Base-by-base conservation (phyloP, 2,113 vertebrate species). In the Leptosomus discolor region DNA sequence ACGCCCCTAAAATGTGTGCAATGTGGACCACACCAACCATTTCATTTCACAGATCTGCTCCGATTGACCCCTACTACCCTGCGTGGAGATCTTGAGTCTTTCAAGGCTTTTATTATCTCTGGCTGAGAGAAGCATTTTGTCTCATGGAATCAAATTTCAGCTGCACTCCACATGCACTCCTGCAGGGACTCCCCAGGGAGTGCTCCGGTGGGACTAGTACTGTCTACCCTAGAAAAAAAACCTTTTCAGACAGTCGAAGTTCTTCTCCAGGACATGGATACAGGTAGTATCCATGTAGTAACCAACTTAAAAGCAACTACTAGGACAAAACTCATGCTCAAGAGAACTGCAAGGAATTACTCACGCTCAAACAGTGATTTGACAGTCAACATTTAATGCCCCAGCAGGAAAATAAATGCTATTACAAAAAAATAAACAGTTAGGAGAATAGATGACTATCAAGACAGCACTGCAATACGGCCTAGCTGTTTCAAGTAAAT, bases 131-230 rank as follows among this genome's bases (percentile, higher is more conserved):
- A 77, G 12, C 3, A 34, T 64, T 76, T 89, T 45, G 3, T 58
- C 37, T 73, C 37, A 23, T 21, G 23, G 27, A 80, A 76, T 24
- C 18, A n/a, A 53, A 22, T 63, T 71, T 43, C 48, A 77, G 32
- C 18, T 41, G 30, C 46, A 67, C 7, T 61, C 24, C 37, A 71
- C 1, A 0, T 16, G 20, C 23, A 24, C 1, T 76, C 20, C 50
- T 8, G 11, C 17, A 30, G 15, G 29, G 12, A 85, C 5, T 0
- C 15, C 1, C 6, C 5, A 29, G 9, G 9, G 43, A 2, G 7
- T 24, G 67, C 21, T 65, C 14, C 39, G 21, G 51, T 24, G 30
- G 5, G 20, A 82, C 12, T 24, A 21, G 11, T 3, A 24, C 16
- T 51, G 24, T 26, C 36, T 56, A 37, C 4, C 7, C 26, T 36